Evolutionary conservation across 2,888 invertebrate species (phyloP), one percentile per base, ranked within the genome.

Genomic region (Elegia similella): DNA sequence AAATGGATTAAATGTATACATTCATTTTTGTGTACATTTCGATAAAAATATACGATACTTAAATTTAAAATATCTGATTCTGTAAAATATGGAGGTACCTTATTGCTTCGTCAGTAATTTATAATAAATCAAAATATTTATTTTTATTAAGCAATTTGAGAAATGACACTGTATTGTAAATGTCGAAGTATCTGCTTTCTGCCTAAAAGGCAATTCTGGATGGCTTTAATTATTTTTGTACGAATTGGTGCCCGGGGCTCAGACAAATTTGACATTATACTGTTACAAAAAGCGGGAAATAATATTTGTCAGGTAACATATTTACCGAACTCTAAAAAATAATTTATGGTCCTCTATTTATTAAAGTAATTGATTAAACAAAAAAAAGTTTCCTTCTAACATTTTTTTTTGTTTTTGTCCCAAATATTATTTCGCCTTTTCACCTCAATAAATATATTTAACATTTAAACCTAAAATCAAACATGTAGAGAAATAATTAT

Each of bases 201-300:
- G 50, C 34, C 50, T 50, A 10, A 34, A 50, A 34, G 50, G 34
- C 34, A 15, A 34, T 34, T 50, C 6, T 7, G 12, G 23, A 23
- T 23, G 17, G 50, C 50, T 50, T 50, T 50, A 48, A 32, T 48
- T 32, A 17, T 50, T 47, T 47, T 50, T 34, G 17, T 12, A 38
- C 16, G 16, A 16, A 50, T 16, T 48, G 34, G 34, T 38, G 15
- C 34, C 12, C 10, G 34, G 34, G 34, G 50, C 50, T 38, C 48
- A 15, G 15, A 32, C 15, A 32, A 8, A 42, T 6, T 23, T 23
- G 2, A 23, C 23, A 23, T 23, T 23, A 2, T 23, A 23, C 23
- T 23, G 23, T 23, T 5, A 23, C 23, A 23, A 23, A 23, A 3
- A 23, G 2, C 5, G 23, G 23, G 5, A 23, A 23, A 23, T 23